Evolutionary conservation across 2,888 invertebrate genomes (phyloP).

Genomic region (Dermolepida albohirtum): DNA sequence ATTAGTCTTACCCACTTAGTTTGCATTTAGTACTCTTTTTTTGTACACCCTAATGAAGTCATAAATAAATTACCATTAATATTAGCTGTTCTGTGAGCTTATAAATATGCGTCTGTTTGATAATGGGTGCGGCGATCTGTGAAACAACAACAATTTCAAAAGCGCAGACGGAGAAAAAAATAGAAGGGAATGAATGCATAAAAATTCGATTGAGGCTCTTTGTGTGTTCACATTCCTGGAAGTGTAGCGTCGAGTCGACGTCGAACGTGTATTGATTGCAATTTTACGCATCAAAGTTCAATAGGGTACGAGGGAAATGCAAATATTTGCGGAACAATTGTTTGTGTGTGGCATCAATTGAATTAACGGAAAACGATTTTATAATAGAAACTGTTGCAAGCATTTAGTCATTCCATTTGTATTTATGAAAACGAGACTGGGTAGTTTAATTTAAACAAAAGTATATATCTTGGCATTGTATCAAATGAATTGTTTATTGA

Average conservation of each 20-base stretch:
- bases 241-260: slow-evolving; percentile 17
- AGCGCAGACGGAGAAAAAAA: slow-evolving; percentile 18
- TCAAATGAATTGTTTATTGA: too few species aligned
- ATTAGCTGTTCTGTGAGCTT: slow-evolving; percentile 33
- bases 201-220: slow-evolving; percentile 21
- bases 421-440: too few species aligned
- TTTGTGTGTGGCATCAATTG: neutral
- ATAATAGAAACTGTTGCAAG: neutral
- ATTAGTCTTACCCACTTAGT: slow-evolving; percentile 9
- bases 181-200: slow-evolving; percentile 9
- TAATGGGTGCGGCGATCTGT: slow-evolving; percentile 15
- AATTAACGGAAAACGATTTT: neutral
- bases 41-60: slow-evolving; percentile 13
- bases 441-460: too few species aligned
- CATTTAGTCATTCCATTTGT: too few species aligned
- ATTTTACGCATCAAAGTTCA: slow-evolving; percentile 27
- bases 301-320: slow-evolving; percentile 3
- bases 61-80: slow-evolving; percentile 44
- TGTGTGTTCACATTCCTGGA: slow-evolving; percentile 25
- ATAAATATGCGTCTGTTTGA: slow-evolving; percentile 40
- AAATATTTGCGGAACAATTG: slow-evolving; percentile 11
- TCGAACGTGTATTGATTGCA: slow-evolving; percentile 23
- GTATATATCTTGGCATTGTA: too few species aligned
- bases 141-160: slow-evolving; percentile 24
- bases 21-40: neutral